Conservation (phyloP, 1,140 invertebrate genomes). For the Oppia nitens region DNA sequence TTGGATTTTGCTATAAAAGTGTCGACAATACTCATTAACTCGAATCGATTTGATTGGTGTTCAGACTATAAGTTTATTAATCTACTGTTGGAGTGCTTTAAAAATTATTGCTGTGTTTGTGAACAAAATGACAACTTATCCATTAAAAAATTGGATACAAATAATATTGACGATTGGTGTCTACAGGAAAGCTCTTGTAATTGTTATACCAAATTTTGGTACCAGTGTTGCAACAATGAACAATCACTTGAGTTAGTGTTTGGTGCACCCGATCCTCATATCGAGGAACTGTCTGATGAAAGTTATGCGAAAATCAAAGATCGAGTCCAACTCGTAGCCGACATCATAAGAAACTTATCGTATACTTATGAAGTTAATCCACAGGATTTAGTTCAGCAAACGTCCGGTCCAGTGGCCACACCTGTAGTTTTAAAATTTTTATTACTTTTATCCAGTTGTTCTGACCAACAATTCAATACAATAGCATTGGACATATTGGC, state of each 20-base stretch:
- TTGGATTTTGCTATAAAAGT: slow-evolving; percentile 96
- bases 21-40: slow-evolving; percentile 70
- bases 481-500: slow-evolving; percentile 16
- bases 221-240: slow-evolving; percentile 1
- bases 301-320: background rate
- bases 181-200: background rate
- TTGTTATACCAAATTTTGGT: slow-evolving; percentile 10
- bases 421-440: slow-evolving; percentile 14
- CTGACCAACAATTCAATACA: slow-evolving; percentile 7
- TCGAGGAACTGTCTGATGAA: background rate
- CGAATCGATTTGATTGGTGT: slow-evolving; percentile 11
- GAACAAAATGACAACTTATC: slow-evolving; percentile 2
- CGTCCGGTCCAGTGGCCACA: slow-evolving; percentile 1
- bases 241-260: slow-evolving; percentile 9
- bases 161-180: slow-evolving; percentile 5
- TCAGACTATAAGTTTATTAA: slow-evolving; percentile 17
- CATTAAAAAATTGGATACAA: background rate
- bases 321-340: slow-evolving; percentile 3
- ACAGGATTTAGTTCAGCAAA: background rate
- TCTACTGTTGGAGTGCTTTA: slow-evolving; percentile 12
- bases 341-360: slow-evolving; percentile 12
- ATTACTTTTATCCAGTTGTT: slow-evolving; percentile 3
- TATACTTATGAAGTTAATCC: slow-evolving; percentile 7
- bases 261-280: background rate
- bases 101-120: slow-evolving; percentile 15